Base-by-base conservation (phyloP, 1,140 invertebrate genomes). In the Drosophila nebulosa region DNA sequence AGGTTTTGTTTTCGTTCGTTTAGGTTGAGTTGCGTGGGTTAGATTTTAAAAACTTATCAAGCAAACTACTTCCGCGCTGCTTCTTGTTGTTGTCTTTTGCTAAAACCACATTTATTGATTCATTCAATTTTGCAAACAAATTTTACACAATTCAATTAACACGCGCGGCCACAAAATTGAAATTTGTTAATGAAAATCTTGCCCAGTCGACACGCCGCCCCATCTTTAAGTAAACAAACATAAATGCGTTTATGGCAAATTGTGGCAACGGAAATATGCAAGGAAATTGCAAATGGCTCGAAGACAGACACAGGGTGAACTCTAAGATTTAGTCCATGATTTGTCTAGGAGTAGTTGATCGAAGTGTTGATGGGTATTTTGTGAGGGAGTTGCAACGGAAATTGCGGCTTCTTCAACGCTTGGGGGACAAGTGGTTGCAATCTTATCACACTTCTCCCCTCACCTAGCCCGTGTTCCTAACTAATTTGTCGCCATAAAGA, bases 231-330 rank as follows among this genome's bases (percentile, higher is more conserved):
- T 61, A 83, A 83, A 80, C 74, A 80, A 81, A 81, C 78, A 81
- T 64, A 36, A 83, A 60, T 65, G 71, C 62, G 66, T 67, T 70
- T 27, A 30, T 63, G 57, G 14, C 35, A 57, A 81, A 56, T 84
- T 74, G 75, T 75, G 64, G 74, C 79, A 69, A 78, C 80, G 80
- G 80, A 85, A 85, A 86, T 85, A 86, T 85, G 81, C 81, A 78
- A 86, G 80, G 80, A 85, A 85, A 85, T 85, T 85, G 80, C 73
- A 60, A 86, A 74, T 79, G 69, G 70, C 79, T 74, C 80, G 81
- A 85, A 77, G 68, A 78, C 66, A 26, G 62, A 66, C 62, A 73
- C 64, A 62, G 56, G 46, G 21, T 62, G 68, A 10, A 21, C 16
- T 46, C 18, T 18, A 39, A 24, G 36, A 64, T 68, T 42, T 22